These are phyloP conservation scores for Ictalurus furcatus DNA, from an alignment of 2,113 vertebrate species.

Conservation along the genomic window DNA sequence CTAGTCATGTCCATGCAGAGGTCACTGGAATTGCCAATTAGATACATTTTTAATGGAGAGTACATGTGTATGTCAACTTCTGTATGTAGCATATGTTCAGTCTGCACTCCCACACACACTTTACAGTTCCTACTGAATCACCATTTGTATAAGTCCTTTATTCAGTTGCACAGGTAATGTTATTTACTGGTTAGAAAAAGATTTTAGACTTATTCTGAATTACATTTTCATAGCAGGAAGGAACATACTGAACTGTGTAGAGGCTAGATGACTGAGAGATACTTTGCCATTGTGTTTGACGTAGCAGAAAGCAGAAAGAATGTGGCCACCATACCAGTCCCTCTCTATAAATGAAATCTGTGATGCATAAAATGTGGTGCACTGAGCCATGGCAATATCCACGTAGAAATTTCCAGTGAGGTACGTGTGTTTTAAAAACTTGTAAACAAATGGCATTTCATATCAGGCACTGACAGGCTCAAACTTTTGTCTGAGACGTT, in stretches of 20 bases:
- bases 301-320: slow-evolving; percentile 44
- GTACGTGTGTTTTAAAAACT: slow-evolving; percentile 7
- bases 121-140: slow-evolving; percentile 5
- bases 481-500: not conserved
- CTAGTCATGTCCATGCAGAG: slow-evolving; percentile 7
- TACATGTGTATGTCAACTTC: not conserved
- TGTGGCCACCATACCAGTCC: slow-evolving; percentile 43
- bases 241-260: slow-evolving; percentile 58
- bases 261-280: slow-evolving; percentile 55
- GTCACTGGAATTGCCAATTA: not conserved
- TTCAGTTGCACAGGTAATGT: slow-evolving; percentile 6
- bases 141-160: not conserved
- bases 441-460: slow-evolving; percentile 1
- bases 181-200: slow-evolving; percentile 41
- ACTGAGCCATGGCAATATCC: slow-evolving; percentile 40
- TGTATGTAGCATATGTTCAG: not conserved
- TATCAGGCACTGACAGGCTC: not conserved
- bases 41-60: not conserved
- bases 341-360: slow-evolving; percentile 61
- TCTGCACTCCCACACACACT: not conserved
- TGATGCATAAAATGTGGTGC: slow-evolving; percentile 63
- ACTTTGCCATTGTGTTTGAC: slow-evolving; percentile 59
- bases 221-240: slow-evolving; percentile 36
- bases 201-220: slow-evolving; percentile 40
- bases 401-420: slow-evolving; percentile 38